Evolutionary conservation across 1,140 invertebrate species (phyloP).

Genomic region (Uloborus diversus): DNA sequence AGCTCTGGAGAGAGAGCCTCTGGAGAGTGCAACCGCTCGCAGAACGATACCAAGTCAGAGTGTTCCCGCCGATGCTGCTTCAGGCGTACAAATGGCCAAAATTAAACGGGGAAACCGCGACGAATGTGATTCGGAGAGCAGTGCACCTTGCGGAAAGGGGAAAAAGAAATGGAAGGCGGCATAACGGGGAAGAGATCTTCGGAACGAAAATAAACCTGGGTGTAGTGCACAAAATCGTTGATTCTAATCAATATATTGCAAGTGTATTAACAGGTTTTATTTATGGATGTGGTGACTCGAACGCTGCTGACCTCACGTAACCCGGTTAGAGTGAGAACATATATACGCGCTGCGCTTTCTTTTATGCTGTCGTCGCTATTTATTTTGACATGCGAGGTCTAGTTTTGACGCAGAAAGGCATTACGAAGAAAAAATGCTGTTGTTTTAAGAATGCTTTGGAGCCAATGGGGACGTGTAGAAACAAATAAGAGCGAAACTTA

Average conservation of each 20-base stretch:
- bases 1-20: background rate
- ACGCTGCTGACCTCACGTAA: background rate
- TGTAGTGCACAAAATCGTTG: constrained; percentile 8
- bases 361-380: background rate
- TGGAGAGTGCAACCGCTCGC: background rate
- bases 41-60: background rate
- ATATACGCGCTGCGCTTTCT: background rate
- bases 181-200: background rate
- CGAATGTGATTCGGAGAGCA: background rate
- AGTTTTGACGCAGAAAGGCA: too few relatives aligned
- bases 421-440: too few relatives aligned
- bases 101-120: background rate
- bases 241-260: background rate
- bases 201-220: background rate
- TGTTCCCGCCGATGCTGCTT: background rate
- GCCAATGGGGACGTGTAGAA: too few relatives aligned
- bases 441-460: too few relatives aligned
- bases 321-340: background rate
- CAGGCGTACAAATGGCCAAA: background rate
- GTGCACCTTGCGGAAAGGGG: background rate
- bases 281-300: background rate
- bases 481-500: too few relatives aligned
- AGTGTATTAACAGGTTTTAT: constrained; percentile 5
- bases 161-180: background rate
- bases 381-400: background rate